Evolutionary conservation across 2,113 vertebrate species (phyloP).

Genomic region (Nesoenas mayeri): DNA sequence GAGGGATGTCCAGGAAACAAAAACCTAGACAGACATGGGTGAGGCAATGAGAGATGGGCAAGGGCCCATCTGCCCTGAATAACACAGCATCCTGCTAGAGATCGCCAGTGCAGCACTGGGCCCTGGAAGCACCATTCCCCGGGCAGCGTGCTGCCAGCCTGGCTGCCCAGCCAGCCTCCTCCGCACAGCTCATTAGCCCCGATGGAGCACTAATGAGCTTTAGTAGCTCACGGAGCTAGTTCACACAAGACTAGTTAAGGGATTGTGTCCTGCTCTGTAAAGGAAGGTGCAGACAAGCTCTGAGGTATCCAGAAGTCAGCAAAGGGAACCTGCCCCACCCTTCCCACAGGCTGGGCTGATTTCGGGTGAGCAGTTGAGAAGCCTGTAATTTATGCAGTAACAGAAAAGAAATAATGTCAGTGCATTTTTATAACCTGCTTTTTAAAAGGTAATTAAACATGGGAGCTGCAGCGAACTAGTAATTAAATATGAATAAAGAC

Average conservation of each 20-base stretch:
- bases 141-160: rapidly evolving
- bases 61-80: background rate
- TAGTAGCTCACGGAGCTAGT: background rate
- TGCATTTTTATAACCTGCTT: conserved; percentile 74
- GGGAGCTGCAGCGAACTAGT: conserved; percentile 65
- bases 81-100: background rate
- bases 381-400: conserved; percentile 53
- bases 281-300: background rate
- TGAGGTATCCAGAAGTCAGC: background rate
- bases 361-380: background rate
- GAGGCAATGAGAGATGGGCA: background rate
- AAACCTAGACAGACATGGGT: background rate
- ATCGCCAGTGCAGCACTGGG: background rate
- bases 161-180: background rate
- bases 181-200: background rate
- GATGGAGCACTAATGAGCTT: background rate
- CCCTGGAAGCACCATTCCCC: background rate
- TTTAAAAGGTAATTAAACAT: conserved; percentile 81
- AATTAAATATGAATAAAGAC: conserved; percentile 83
- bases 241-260: background rate
- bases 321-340: background rate
- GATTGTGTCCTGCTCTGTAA: background rate
- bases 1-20: background rate
- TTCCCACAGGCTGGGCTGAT: background rate
- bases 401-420: conserved; percentile 65